Conservation (phyloP, 35 echinoderm and acorn worm species). For the Ophiothrix spiculata region DNA sequence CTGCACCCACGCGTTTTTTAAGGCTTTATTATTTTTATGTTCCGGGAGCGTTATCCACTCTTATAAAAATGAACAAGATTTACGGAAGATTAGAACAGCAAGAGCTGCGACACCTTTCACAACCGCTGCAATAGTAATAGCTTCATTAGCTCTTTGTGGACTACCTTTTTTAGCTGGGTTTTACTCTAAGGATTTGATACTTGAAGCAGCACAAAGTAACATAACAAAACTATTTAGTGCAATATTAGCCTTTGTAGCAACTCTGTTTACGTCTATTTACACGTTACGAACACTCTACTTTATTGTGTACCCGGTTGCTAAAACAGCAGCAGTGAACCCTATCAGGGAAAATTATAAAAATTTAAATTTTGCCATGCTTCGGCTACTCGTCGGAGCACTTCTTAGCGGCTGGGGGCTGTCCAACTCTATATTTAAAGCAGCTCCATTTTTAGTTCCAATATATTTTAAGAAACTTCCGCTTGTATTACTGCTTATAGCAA, state of each 20-base stretch:
- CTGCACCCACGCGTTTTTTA: slow-evolving; percentile 82
- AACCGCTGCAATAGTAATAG: slow-evolving; percentile 33
- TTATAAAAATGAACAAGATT: slow-evolving; percentile 69
- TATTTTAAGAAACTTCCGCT: no score
- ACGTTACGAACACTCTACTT: slow-evolving; percentile 48
- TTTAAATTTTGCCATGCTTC: background rate
- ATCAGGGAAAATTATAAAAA: background rate
- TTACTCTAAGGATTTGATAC: slow-evolving; percentile 75
- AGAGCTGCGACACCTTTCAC: slow-evolving; percentile 30
- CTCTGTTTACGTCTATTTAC: slow-evolving; percentile 50
- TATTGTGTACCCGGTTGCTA: background rate
- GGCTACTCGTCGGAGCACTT: background rate
- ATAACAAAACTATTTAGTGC: slow-evolving; percentile 30
- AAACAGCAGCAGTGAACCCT: background rate
- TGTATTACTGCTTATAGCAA: no score
- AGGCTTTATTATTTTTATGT: slow-evolving; percentile 80
- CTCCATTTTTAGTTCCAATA: no score
- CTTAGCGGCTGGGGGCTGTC: background rate
- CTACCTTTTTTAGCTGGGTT: slow-evolving; percentile 68
- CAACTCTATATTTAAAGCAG: no score
- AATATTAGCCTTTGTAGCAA: slow-evolving; percentile 22
- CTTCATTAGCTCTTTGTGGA: slow-evolving; percentile 49
- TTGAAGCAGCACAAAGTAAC: slow-evolving; percentile 11
- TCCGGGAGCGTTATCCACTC: slow-evolving; percentile 75
- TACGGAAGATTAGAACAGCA: slow-evolving; percentile 69